Evolutionary conservation across 2,797 vertebrate species (phyloP).

Genomic region (Trichosurus vulpecula): DNA sequence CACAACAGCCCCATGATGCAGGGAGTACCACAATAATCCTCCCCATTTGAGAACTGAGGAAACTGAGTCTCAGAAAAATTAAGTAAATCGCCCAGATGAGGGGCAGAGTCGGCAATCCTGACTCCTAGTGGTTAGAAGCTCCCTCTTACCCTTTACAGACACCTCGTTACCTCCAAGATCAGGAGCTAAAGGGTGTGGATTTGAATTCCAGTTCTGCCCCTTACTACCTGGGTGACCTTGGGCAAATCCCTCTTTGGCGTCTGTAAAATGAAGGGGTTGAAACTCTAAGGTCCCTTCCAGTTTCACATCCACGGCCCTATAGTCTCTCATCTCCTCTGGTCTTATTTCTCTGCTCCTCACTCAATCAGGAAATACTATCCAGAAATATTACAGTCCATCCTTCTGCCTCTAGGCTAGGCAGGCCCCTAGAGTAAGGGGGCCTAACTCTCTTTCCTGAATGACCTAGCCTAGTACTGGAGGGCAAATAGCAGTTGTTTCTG

Average conservation of each 20-base stretch:
- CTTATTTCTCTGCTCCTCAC: not conserved
- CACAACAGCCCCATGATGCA: not conserved
- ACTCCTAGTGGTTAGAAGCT: not conserved
- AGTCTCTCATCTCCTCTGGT: not conserved
- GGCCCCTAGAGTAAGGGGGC: not conserved
- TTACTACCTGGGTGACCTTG: not conserved
- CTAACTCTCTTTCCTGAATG: not conserved
- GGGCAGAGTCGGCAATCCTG: not conserved
- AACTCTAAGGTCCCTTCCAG: not conserved
- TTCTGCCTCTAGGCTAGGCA: not conserved
- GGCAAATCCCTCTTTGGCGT: not conserved
- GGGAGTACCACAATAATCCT: not conserved
- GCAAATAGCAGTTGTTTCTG: not conserved
- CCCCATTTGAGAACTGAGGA: slow-evolving; percentile 26
- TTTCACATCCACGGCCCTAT: not conserved
- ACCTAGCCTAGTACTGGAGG: not conserved
- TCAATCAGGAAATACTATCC: not conserved
- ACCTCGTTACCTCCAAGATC: not conserved
- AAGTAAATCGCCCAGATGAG: not conserved
- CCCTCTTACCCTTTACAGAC: not conserved
- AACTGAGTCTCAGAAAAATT: slow-evolving; percentile 23
- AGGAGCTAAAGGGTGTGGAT: not conserved
- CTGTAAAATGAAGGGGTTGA: not conserved
- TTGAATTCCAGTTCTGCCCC: not conserved
- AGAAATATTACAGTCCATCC: not conserved